phyloP scores from a whole-genome alignment of 2,797 vertebrate genomes.

The Sebastes goodei region DNA sequence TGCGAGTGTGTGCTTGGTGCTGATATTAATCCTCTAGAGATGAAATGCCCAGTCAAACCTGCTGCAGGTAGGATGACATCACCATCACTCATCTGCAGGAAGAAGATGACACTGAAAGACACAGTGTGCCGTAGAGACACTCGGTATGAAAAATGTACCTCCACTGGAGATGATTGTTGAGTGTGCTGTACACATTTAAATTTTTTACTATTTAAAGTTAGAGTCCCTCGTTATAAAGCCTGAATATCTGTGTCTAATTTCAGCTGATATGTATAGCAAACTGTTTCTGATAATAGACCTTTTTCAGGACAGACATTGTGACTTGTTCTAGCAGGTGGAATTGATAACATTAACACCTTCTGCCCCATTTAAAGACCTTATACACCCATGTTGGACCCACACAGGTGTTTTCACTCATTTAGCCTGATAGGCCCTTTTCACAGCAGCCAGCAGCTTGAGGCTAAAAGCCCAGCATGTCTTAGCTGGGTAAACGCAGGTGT shows the following conservation, averaged over 20 bases:
- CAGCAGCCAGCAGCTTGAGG: too few species aligned
- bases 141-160: constrained; percentile 12
- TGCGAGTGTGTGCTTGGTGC: not conserved
- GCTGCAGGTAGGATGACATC: constrained; percentile 7
- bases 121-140: constrained; percentile 15
- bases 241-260: not conserved
- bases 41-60: constrained; percentile 1
- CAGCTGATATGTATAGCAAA: too few species aligned
- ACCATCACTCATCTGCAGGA: constrained; percentile 36
- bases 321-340: not conserved
- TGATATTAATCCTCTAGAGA: constrained; percentile 14
- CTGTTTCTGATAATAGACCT: not conserved
- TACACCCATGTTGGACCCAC: not conserved
- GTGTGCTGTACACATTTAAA: not conserved
- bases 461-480: too few species aligned
- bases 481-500: not conserved
- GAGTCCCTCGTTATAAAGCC: not conserved
- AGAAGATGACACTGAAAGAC: constrained; percentile 17
- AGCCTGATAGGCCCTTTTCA: not conserved
- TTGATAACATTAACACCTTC: too few species aligned
- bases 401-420: not conserved
- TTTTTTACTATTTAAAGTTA: not conserved
- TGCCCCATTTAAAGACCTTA: too few species aligned
- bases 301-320: not conserved
- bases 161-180: not conserved